Conservation (phyloP, 2,797 vertebrate genomes). For the Macroramphosus scolopax region DNA sequence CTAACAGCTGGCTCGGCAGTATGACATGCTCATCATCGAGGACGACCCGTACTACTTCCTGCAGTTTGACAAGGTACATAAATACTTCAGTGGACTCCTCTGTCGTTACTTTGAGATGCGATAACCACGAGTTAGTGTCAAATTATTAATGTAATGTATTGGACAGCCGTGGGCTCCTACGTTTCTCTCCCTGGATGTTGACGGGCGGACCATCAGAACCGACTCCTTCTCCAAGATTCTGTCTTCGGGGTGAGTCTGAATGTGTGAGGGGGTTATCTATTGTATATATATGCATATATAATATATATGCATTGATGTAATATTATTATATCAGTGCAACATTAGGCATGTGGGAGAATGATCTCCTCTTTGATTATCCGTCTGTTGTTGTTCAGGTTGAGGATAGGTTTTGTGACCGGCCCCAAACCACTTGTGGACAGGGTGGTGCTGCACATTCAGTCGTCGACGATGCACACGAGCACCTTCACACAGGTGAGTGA, state of each 20-base stretch:
- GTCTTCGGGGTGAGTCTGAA: conserved; percentile 80
- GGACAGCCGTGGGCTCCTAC: conserved; percentile 79
- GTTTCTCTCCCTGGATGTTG: conserved; percentile 84
- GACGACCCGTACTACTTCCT: conserved; percentile 90
- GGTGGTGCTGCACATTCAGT: conserved; percentile 89
- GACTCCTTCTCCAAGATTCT: conserved; percentile 86
- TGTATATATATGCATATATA: too few species aligned
- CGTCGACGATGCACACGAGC: conserved; percentile 89
- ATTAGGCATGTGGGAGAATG: too few species aligned
- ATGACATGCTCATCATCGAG: conserved; percentile 88
- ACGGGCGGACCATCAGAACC: conserved; percentile 80
- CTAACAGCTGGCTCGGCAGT: conserved; percentile 80
- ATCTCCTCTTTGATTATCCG: too few species aligned
- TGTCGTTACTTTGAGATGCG: too few species aligned
- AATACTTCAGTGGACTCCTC: too few species aligned
- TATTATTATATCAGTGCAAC: too few species aligned
- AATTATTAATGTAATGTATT: too few species aligned
- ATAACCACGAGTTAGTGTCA: too few species aligned
- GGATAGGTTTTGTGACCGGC: conserved; percentile 91
- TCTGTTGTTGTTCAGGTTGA: conserved; percentile 86
- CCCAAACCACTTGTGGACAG: conserved; percentile 88
- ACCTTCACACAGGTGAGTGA: conserved; percentile 92
- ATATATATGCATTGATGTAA: too few species aligned
- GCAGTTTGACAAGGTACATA: conserved; percentile 82
- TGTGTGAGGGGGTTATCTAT: too few species aligned